Evolutionary conservation across 2,113 vertebrate genomes (phyloP).

Genomic region (Noctilio leporinus): DNA sequence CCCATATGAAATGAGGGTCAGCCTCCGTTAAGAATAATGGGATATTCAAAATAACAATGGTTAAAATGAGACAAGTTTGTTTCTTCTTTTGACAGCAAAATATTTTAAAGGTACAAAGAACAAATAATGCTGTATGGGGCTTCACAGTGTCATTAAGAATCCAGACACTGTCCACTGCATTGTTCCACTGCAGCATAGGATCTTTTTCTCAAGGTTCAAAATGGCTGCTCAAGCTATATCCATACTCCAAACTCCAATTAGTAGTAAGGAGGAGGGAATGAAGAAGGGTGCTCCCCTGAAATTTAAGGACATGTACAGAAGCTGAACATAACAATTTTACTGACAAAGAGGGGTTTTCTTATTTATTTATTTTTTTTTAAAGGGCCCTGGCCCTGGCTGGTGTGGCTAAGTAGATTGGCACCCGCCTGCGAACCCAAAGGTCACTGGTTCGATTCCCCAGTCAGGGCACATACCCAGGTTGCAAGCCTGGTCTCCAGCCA

Average conservation of each 20-base stretch:
- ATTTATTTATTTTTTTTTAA: no score
- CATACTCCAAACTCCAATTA: not conserved
- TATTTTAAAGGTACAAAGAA: not conserved
- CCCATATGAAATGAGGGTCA: not conserved
- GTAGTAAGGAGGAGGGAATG: not conserved
- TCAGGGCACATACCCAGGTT: no score
- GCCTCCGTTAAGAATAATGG: not conserved
- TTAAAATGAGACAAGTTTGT: not conserved
- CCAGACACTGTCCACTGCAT: not conserved
- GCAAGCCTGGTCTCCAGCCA: no score
- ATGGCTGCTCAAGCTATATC: not conserved
- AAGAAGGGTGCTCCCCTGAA: not conserved
- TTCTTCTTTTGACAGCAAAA: not conserved
- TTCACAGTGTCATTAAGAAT: not conserved
- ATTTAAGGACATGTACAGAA: not conserved
- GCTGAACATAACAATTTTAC: not conserved
- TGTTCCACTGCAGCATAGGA: not conserved
- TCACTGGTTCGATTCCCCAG: no score
- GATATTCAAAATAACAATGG: constrained; percentile 10
- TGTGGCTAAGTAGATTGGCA: no score
- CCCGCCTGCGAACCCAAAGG: no score
- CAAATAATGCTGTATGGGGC: not conserved
- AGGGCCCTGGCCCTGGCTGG: no score
- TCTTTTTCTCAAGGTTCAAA: not conserved
- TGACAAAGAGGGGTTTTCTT: not conserved